A percentile compares a stretch with the other conserved stretches of the same genome.
phyloP scores from a whole-genome alignment of 2,797 vertebrate species.

The Pipistrellus pygmaeus region DNA sequence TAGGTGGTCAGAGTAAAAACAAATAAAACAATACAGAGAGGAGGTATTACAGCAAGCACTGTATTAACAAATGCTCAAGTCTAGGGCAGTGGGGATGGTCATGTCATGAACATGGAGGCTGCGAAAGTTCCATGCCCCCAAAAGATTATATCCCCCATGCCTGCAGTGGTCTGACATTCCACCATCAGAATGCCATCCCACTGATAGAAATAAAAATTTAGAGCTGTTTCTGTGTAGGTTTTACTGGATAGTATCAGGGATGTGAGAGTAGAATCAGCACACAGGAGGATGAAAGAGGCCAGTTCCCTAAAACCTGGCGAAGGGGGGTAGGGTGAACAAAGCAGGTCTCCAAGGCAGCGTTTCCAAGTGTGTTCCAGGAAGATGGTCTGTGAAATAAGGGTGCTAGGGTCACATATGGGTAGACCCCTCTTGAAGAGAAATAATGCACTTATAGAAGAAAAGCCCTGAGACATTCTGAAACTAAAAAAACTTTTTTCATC shows the following conservation, averaged over 20 bases:
- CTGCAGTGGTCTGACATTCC: not conserved
- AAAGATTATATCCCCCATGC: not conserved
- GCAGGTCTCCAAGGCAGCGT: not conserved
- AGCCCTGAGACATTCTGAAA: not conserved
- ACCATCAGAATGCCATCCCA: not conserved
- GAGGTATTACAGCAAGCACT: not conserved
- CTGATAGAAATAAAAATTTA: not conserved
- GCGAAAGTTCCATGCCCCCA: not conserved
- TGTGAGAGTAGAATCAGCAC: not conserved
- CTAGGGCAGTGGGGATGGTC: not conserved
- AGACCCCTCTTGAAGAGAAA: not conserved
- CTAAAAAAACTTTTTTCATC: not conserved
- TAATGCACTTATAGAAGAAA: not conserved
- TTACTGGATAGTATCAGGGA: rapidly evolving
- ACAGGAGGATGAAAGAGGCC: not conserved
- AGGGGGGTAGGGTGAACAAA: too few relatives aligned
- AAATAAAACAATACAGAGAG: not conserved
- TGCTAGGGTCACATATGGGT: not conserved
- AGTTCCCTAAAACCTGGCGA: not conserved
- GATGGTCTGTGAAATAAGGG: not conserved
- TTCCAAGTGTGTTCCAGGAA: not conserved
- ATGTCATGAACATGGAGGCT: not conserved
- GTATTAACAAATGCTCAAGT: not conserved
- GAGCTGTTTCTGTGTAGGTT: not conserved
- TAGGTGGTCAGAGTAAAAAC: not conserved